Evolutionary conservation across 2,113 vertebrate genomes (phyloP).

Genomic region (Chloropsis cyanopogon): DNA sequence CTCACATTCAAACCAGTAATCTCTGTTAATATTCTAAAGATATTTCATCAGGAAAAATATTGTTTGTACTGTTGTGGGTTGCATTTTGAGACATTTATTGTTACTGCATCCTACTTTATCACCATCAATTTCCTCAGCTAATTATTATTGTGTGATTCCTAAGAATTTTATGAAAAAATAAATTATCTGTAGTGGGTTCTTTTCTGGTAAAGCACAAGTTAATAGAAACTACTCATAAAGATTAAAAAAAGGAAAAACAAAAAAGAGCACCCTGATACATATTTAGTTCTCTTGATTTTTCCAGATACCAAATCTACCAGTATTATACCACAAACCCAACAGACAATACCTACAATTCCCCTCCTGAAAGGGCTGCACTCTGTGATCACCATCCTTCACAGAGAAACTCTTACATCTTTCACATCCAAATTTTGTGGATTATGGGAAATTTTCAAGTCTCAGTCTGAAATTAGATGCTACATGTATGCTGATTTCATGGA

Average conservation of each 20-base stretch:
- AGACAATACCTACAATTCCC: neutral
- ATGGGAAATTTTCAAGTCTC: neutral
- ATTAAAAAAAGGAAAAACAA: neutral
- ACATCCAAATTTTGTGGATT: neutral
- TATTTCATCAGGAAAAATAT: neutral
- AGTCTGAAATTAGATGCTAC: neutral
- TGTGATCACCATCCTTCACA: neutral
- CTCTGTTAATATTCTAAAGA: neutral
- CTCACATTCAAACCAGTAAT: neutral
- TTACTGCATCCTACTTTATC: neutral
- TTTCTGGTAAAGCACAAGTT: neutral
- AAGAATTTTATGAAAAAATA: neutral
- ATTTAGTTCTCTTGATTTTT: neutral
- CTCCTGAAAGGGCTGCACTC: neutral
- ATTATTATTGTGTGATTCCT: neutral
- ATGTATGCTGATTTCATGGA: neutral
- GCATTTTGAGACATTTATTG: neutral
- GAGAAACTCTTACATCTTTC: neutral
- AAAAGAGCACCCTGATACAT: fast-evolving
- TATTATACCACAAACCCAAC: neutral
- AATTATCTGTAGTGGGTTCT: neutral
- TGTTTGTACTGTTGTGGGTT: neutral
- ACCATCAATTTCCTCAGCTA: neutral
- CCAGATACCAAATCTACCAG: neutral
- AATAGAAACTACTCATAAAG: neutral